Base-by-base conservation (phyloP, 2,797 vertebrate species). In the Hephaestus fuliginosus region DNA sequence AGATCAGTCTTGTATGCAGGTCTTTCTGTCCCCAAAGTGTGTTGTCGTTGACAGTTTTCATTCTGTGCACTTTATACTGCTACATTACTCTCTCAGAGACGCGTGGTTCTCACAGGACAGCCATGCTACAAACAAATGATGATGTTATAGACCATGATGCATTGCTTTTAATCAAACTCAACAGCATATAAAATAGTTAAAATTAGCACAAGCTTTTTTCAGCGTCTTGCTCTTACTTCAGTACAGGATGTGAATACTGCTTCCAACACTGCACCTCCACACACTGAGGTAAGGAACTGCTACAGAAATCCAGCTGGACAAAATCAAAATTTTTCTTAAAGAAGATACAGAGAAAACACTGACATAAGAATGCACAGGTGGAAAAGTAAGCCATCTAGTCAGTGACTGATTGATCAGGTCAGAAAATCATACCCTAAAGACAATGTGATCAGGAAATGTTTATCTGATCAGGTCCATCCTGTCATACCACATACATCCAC, bases 281-380 rank as follows among this genome's bases (percentile, higher is more conserved):
- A 56, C 30, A 11, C 15, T 25, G n/a, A 25, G 25, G 25, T 25
- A 25, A 25, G 51, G 30, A 79, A 39, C 1, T 18, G 12, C 48
- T 43, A 4, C 22, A 68, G 13, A 28, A 58, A 20, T 12, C 3
- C 33, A 20, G 3, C 18, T 36, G 25, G 53, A 78, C 28, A 22
- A 67, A 33, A 67, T 14, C 25, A 28, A 53, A 82, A 69, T 3
- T 28, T 63, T 74, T 64, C n/a, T 64, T 14, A 8, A 39, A 3
- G 17, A 64, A 58, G 15, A 62, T 30, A 41, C 12, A 65, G 9
- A n/a, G 43, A 25, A 66, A 62, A 22, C n/a, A 67, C 1, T 48
- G 5, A 52, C 55, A 60, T 25, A 11, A 9, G 9, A 60, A 66
- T 1, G 0, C 30, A 15, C 28, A 9, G 56, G 28, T 20, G 30